Conservation (phyloP, 2,113 vertebrate genomes). For the Ammodramus savannarum region DNA sequence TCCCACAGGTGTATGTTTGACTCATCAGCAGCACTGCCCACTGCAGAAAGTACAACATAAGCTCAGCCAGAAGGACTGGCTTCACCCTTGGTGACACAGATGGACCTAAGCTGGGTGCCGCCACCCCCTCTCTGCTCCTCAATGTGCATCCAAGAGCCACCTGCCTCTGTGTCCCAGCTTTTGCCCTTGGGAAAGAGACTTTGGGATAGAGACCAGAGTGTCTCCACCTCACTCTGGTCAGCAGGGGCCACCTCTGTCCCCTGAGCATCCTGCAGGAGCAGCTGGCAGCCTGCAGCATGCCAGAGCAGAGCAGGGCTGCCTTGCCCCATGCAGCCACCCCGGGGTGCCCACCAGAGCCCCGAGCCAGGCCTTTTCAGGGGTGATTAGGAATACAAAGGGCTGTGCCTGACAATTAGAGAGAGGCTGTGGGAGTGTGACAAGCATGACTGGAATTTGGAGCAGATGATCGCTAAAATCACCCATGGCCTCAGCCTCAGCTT, state of each 20-base stretch:
- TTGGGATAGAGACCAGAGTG: not conserved
- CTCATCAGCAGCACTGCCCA: not conserved
- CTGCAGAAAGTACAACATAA: not conserved
- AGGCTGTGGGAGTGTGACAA: not conserved
- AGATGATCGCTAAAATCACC: not conserved
- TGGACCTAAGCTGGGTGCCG: not conserved
- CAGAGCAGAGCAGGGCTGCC: not conserved
- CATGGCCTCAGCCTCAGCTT: not conserved
- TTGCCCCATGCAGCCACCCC: not conserved
- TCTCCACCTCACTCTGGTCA: not conserved
- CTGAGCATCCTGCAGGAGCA: not conserved
- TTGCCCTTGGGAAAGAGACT: not conserved
- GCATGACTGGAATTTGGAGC: conserved; percentile 53
- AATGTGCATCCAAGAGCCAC: not conserved
- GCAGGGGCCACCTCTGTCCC: not conserved
- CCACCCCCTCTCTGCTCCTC: not conserved
- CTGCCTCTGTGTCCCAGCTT: not conserved
- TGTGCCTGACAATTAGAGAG: conserved; percentile 1
- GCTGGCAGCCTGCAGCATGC: not conserved
- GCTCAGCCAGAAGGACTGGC: not conserved
- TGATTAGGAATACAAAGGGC: conserved; percentile 35
- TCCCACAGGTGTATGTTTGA: not conserved
- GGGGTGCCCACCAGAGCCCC: not conserved
- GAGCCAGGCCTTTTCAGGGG: not conserved
- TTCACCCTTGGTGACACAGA: not conserved